Evolutionary conservation across 1,140 invertebrate species (phyloP), one percentile per base, ranked within the genome.

Genomic region (Aleiodes sp.): DNA sequence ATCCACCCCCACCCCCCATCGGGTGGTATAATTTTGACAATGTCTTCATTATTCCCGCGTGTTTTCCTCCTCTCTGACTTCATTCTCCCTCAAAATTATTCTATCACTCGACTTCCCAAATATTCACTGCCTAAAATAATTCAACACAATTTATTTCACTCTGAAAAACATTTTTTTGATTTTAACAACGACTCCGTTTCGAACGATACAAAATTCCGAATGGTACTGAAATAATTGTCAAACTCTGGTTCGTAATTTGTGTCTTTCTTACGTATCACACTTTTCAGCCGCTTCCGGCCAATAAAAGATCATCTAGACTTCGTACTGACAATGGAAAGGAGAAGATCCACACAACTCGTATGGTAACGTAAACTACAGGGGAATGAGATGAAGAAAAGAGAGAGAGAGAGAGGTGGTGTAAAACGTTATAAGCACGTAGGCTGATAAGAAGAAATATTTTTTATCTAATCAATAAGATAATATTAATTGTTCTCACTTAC

Each of bases 1-100:
- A 88, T 76, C 76, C 90, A 90, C 6, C 90, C 90, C 89, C 90
- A 91, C 19, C 87, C 88, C 21, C 90, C 90, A 70, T 92, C 90
- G 0, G 91, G 91, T 7, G 90, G 77, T 56, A 76, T 77, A 14
- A 75, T 64, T 70, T 70, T 72, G 57, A 71, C 60, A 9, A 39
- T 59, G 21, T 35, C 28, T 59, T 63, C 59, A 21, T 67, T n/a
- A 64, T 37, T 31, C 31, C 29, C 33, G 21, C n/a, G 31, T n/a
- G 1, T 12, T n/a, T 46, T 16, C 19, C 35, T 21, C 60, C 21
- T 39, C 35, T 39, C 21, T 16, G 12, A 12, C 19, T 37, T 12
- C 60, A 21, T 24, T 62, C 29, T 39, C 31, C 21, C 21, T 4
- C 46, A 52, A 21, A 24, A 9, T 24, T 35, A 7, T 35, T 35